Conservation (phyloP, 2,113 vertebrate species). For the Phodopus roborovskii region DNA sequence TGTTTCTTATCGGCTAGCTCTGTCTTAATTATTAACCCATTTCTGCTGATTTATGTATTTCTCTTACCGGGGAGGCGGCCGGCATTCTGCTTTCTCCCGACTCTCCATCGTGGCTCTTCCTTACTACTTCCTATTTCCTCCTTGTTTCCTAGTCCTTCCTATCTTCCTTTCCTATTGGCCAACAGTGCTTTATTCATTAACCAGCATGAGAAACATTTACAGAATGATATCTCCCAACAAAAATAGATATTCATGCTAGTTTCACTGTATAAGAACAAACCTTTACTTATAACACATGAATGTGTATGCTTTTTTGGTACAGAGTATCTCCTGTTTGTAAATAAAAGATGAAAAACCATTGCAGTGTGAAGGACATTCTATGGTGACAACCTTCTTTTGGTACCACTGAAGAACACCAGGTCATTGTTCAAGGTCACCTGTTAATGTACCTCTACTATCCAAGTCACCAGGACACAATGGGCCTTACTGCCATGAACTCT, state of each 20-base stretch:
- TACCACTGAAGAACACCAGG: not conserved
- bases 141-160: too few relatives aligned
- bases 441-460: not conserved
- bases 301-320: not conserved
- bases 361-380: not conserved
- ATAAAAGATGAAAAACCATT: constrained; percentile 19
- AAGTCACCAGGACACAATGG: not conserved
- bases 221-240: too few relatives aligned
- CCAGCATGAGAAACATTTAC: too few relatives aligned
- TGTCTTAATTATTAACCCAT: too few relatives aligned
- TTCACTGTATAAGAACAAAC: not conserved
- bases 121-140: too few relatives aligned
- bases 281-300: not conserved
- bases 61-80: too few relatives aligned
- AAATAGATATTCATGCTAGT: not conserved
- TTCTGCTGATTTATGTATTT: too few relatives aligned
- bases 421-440: not conserved
- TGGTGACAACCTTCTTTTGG: not conserved
- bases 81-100: too few relatives aligned
- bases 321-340: not conserved
- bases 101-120: too few relatives aligned
- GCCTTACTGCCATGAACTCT: not conserved
- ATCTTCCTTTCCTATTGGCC: too few relatives aligned
- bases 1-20: too few relatives aligned
- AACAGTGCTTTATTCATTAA: too few relatives aligned